A percentile compares a stretch with the other conserved stretches of the same genome.
Evolutionary conservation across 2,113 vertebrate species (phyloP).

Genomic region (Gallinago paraguaiae): DNA sequence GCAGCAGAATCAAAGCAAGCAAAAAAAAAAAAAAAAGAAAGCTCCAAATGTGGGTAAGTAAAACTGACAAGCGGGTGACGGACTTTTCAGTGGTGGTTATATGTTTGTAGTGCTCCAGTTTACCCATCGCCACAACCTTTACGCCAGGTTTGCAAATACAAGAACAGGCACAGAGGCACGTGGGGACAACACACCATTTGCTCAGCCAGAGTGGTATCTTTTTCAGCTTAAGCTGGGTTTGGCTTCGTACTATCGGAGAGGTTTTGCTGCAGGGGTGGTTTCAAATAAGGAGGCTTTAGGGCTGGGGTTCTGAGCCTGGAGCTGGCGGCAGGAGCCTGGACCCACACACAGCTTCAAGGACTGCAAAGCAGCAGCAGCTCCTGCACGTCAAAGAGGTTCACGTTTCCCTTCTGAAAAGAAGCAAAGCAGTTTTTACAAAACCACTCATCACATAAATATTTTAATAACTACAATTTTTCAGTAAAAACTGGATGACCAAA

Average conservation of each 20-base stretch:
- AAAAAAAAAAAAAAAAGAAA: neutral
- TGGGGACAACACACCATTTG: neutral
- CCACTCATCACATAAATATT: neutral
- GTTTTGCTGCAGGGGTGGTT: neutral
- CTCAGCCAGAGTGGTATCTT: neutral
- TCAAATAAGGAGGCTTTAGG: neutral
- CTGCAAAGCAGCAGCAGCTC: neutral
- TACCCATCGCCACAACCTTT: neutral
- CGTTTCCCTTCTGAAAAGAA: neutral
- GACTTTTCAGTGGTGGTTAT: neutral
- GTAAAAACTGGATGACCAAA: neutral
- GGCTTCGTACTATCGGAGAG: neutral
- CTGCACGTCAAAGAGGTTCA: accelerated
- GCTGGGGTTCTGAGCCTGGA: neutral
- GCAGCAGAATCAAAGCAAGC: neutral
- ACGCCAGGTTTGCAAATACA: neutral
- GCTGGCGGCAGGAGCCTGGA: neutral
- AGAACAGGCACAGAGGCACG: neutral
- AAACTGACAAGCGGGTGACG: neutral
- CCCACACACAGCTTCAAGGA: neutral
- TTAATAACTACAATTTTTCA: neutral
- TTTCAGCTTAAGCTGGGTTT: conserved; percentile 17
- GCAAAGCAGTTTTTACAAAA: neutral
- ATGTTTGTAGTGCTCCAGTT: neutral
- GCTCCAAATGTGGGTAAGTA: neutral